Percentiles rank a stretch among this genome's conserved stretches.
Evolutionary conservation across 2,113 vertebrate species (phyloP).

Genomic region (Pomatorhinus ruficollis): DNA sequence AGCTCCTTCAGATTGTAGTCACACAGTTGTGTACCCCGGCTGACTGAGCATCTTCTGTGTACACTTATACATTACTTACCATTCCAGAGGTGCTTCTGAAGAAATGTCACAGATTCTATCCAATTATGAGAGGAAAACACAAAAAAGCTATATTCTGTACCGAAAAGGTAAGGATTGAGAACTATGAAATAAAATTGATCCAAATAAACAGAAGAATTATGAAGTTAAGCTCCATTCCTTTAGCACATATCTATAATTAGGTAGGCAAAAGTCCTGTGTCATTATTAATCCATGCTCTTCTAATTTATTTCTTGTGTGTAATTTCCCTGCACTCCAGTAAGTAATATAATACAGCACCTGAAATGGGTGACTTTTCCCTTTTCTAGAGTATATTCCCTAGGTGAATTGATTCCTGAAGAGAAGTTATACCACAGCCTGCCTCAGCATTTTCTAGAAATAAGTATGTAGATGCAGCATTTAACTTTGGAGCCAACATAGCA

Average conservation of each 20-base stretch:
- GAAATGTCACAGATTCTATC: background rate
- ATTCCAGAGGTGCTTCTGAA: background rate
- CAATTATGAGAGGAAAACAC: background rate
- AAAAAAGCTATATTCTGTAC: background rate
- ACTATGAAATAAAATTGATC: background rate
- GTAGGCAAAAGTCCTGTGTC: background rate
- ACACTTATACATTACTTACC: background rate
- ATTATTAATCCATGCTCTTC: background rate
- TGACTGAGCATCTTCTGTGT: background rate
- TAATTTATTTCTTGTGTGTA: background rate
- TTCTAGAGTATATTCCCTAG: background rate
- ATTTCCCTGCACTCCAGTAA: background rate
- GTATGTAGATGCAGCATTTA: background rate
- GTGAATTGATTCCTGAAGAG: background rate
- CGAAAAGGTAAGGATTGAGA: background rate
- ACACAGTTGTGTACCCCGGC: background rate
- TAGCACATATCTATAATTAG: background rate
- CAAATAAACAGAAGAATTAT: background rate
- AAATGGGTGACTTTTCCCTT: background rate
- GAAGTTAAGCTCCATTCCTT: background rate
- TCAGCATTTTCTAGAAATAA: background rate
- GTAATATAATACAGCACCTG: background rate
- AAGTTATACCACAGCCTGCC: background rate
- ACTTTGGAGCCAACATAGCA: background rate
- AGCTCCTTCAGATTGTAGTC: accelerated